A percentile compares a stretch with the other conserved stretches of the same genome.
These are phyloP conservation scores for Ptycholaimellus sp. DNA, from an alignment of 2,888 invertebrate genomes.

Conservation along the genomic window DNA sequence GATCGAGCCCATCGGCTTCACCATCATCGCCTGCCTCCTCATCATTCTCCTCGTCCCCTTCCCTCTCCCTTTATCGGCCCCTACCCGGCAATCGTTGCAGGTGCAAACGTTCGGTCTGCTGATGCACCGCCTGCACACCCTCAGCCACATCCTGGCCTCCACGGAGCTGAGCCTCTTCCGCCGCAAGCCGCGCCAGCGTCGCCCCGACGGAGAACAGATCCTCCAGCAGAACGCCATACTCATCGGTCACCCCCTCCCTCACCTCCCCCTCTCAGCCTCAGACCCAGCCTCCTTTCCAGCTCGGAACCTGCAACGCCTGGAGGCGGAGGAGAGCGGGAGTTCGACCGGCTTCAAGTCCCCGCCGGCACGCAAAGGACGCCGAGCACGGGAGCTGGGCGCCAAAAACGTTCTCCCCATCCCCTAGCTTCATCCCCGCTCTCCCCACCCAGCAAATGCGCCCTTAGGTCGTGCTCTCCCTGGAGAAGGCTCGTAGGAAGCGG, in stretches of 20 bases:
- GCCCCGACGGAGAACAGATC: too few relatives aligned
- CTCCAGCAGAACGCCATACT: conserved; percentile 6
- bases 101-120: conserved; percentile 44
- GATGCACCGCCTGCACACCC: conserved; percentile 87
- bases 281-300: background rate
- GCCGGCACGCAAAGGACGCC: too few relatives aligned
- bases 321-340: background rate
- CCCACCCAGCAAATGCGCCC: too few relatives aligned
- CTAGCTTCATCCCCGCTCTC: too few relatives aligned
- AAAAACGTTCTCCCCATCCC: too few relatives aligned
- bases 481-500: background rate
- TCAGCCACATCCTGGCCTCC: conserved; percentile 82
- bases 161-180: conserved; percentile 48
- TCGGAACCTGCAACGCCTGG: conserved; percentile 2
- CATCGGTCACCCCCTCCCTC: conserved; percentile 3
- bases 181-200: too few relatives aligned
- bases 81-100: too few relatives aligned
- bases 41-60: conserved; percentile 18
- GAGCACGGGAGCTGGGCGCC: too few relatives aligned
- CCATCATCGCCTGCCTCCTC: conserved; percentile 20
- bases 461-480: conserved; percentile 3
- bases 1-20: conserved; percentile 66
- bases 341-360: too few relatives aligned
- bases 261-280: background rate
- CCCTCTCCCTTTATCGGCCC: too few relatives aligned